Percentiles rank a stretch among this genome's conserved stretches.
These are phyloP conservation scores for Tenualosa ilisha DNA, from an alignment of 2,797 vertebrate species.

Conservation along the genomic window DNA sequence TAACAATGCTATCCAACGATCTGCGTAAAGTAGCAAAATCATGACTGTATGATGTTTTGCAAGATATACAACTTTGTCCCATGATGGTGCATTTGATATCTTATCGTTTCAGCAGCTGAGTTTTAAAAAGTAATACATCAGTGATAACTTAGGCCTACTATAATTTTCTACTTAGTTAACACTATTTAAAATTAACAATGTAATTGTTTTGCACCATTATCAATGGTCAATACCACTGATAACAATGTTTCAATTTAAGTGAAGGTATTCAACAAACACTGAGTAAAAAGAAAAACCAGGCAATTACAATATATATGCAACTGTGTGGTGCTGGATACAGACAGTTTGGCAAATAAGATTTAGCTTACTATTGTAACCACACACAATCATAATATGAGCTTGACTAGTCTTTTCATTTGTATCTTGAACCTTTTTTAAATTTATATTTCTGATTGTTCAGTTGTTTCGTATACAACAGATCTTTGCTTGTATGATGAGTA, in stretches of 20 bases:
- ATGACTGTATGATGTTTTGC: not conserved
- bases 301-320: not conserved
- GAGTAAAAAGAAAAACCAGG: not conserved
- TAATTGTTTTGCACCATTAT: not conserved
- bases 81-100: not conserved
- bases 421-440: not conserved
- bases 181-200: not conserved
- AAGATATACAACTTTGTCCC: not conserved
- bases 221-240: not conserved
- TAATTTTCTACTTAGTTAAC: not conserved
- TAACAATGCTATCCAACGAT: conserved; percentile 9
- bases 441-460: not conserved
- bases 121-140: not conserved
- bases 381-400: not conserved
- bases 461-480: not conserved
- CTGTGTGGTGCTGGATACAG: not conserved
- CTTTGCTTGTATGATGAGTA: not conserved
- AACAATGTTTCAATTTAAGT: not conserved
- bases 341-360: not conserved
- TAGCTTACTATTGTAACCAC: not conserved
- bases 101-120: not conserved
- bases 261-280: not conserved
- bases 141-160: not conserved
- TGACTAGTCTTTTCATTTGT: not conserved
- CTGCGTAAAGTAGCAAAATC: not conserved